Evolutionary conservation across 92 coral and sea anemone species (phyloP).

Genomic region (Paramuricea clavata): DNA sequence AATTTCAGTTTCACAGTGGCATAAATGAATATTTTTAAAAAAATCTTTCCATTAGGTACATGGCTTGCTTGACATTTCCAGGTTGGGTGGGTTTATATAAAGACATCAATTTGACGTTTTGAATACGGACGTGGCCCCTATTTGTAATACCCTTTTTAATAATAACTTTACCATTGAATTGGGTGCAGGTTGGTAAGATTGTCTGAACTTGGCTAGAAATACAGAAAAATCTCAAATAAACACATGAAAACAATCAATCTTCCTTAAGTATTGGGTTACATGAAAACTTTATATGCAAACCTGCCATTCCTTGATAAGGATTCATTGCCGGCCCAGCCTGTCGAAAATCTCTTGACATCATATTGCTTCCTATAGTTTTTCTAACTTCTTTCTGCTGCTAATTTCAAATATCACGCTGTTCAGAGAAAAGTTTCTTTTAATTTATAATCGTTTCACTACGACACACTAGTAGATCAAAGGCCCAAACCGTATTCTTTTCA

Average conservation of each 20-base stretch:
- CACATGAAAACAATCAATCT: not conserved
- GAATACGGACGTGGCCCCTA: too few species aligned
- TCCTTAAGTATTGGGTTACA: not conserved
- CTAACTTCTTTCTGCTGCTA: not conserved
- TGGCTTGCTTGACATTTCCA: too few species aligned
- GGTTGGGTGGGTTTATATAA: too few species aligned
- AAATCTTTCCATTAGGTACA: too few species aligned
- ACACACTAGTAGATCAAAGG: not conserved
- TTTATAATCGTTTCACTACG: not conserved
- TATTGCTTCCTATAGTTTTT: not conserved
- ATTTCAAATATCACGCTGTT: not conserved
- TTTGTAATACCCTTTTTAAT: not conserved
- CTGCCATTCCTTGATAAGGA: constrained; percentile 47
- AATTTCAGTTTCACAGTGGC: too few species aligned
- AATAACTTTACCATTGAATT: constrained; percentile 53
- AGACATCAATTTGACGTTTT: too few species aligned
- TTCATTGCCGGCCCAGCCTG: constrained; percentile 46
- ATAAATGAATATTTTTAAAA: too few species aligned
- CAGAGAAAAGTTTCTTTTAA: not conserved
- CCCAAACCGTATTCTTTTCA: too few species aligned
- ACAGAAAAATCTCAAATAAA: not conserved
- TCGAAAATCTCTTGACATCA: constrained; percentile 55
- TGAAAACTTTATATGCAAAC: too few species aligned
- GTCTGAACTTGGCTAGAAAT: constrained; percentile 79
- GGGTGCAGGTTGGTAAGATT: constrained; percentile 83